phyloP scores from a whole-genome alignment of 2,113 vertebrate genomes.

The Rostratula benghalensis region DNA sequence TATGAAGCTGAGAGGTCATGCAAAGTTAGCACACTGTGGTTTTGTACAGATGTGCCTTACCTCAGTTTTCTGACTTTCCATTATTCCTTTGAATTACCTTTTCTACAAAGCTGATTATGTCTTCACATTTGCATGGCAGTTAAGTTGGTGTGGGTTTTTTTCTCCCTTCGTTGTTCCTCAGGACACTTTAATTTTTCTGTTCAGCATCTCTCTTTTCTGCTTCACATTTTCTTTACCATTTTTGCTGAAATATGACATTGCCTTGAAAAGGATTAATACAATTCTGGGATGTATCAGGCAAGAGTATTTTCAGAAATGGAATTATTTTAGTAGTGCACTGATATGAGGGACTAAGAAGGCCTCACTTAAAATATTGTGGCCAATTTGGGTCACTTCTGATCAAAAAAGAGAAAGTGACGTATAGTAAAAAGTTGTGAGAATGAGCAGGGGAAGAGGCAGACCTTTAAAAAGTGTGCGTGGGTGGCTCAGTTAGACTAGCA shows the following conservation, averaged over 20 bases:
- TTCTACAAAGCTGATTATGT: constrained; percentile 38
- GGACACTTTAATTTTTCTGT: neutral
- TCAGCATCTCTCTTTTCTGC: neutral
- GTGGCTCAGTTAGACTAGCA: neutral
- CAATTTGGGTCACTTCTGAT: constrained; percentile 16
- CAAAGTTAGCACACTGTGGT: neutral
- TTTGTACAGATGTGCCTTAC: constrained; percentile 8
- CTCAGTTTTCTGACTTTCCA: constrained; percentile 9
- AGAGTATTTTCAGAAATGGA: constrained; percentile 36
- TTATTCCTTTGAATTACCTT: constrained; percentile 47
- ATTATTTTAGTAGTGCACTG: neutral
- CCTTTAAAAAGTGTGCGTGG: neutral
- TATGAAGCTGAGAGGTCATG: neutral
- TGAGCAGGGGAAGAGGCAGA: neutral
- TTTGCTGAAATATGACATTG: constrained; percentile 4
- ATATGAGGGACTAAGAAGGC: neutral
- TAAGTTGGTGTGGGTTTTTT: neutral
- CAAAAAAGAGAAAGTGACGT: neutral
- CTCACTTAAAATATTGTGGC: neutral
- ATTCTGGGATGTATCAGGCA: neutral
- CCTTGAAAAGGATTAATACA: constrained; percentile 35
- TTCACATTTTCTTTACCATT: constrained; percentile 18
- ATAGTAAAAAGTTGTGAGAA: neutral
- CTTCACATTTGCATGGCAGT: neutral
- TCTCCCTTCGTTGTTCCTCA: neutral